Evolutionary conservation across 2,113 vertebrate species (phyloP).

Genomic region (Rhinichthys klamathensis): DNA sequence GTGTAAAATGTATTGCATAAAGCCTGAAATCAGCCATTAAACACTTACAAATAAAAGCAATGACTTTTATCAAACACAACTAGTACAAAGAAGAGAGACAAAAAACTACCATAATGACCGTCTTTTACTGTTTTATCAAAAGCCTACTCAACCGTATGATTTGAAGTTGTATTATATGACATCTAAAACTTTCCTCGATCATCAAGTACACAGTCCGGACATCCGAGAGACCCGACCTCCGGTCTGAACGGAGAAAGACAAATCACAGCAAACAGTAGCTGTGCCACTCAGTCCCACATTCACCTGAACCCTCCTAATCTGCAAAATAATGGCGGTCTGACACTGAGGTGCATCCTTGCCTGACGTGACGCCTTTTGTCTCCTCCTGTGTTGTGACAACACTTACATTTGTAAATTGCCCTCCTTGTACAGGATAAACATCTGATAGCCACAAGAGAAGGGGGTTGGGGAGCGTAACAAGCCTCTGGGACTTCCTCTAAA

Average conservation of each 20-base stretch:
- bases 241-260: neutral
- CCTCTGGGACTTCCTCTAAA: constrained; percentile 52
- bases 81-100: neutral
- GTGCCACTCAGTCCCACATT: constrained; percentile 21
- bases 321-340: constrained; percentile 38
- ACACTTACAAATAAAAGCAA: too few relatives aligned
- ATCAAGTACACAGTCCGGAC: neutral
- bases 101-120: neutral
- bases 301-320: constrained; percentile 43
- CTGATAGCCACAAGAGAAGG: constrained; percentile 54
- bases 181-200: neutral
- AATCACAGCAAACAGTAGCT: constrained; percentile 31
- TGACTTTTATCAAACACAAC: neutral
- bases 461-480: constrained; percentile 42
- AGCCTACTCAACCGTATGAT: neutral
- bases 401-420: constrained; percentile 56
- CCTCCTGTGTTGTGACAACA: constrained; percentile 56
- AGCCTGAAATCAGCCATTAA: neutral
- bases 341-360: constrained; percentile 41
- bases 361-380: constrained; percentile 51
- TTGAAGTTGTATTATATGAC: neutral
- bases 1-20: neutral
- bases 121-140: neutral
- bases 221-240: neutral
- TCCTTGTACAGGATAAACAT: constrained; percentile 52